phyloP scores from a whole-genome alignment of 2,113 vertebrate genomes.

The Odocoileus virginianus region DNA sequence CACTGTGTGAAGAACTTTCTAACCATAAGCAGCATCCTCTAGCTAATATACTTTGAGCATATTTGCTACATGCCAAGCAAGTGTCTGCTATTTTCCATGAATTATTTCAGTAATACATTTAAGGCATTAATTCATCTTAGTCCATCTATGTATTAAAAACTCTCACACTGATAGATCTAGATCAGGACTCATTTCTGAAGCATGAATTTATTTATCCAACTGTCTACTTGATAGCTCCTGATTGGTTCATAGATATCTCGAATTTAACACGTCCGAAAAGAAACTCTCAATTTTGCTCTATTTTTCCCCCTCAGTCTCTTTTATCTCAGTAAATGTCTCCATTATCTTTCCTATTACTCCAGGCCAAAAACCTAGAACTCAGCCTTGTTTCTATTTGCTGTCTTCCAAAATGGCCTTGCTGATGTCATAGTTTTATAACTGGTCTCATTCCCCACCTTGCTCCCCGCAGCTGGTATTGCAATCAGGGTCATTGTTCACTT shows the following conservation, averaged over 20 bases:
- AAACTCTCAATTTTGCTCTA: neutral
- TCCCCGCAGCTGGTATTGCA: neutral
- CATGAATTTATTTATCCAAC: neutral
- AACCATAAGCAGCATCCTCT: neutral
- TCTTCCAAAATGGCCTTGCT: neutral
- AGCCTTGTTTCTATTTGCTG: neutral
- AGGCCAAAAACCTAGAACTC: neutral
- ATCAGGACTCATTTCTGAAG: neutral
- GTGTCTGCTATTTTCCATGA: neutral
- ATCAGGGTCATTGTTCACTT: neutral
- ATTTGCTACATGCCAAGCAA: neutral
- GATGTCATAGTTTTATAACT: neutral
- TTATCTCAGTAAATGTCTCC: neutral
- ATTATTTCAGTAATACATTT: neutral
- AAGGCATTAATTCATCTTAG: neutral
- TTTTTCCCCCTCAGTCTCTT: neutral
- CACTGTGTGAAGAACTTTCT: neutral
- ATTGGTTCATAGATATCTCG: neutral
- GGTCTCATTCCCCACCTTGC: neutral
- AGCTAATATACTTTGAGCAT: neutral
- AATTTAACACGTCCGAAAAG: neutral
- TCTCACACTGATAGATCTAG: neutral
- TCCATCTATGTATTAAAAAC: neutral
- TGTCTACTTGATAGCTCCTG: neutral
- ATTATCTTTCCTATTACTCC: neutral